phyloP scores from a whole-genome alignment of 2,888 invertebrate species.

The Eugnorisma glareosa region DNA sequence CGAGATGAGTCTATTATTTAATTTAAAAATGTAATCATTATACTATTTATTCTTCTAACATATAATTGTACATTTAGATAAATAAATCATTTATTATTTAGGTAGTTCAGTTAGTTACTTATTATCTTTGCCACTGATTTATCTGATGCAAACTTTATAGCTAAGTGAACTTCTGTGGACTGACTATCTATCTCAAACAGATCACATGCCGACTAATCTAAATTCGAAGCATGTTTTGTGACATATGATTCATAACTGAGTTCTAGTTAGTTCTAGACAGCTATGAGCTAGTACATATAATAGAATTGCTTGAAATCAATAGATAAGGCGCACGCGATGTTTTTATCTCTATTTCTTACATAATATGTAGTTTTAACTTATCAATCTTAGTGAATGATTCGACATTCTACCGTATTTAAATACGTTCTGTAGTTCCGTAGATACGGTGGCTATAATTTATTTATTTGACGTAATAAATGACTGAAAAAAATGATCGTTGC shows the following conservation, averaged over 20 bases:
- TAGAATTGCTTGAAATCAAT: not conserved
- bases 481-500: not conserved
- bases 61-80: no score
- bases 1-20: not conserved
- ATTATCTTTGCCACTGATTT: not conserved
- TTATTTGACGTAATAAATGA: not conserved
- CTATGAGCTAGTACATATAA: no score
- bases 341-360: not conserved
- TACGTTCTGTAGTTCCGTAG: not conserved
- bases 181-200: not conserved
- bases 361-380: not conserved
- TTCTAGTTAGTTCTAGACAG: not conserved
- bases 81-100: no score
- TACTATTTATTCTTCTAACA: no score
- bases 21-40: no score
- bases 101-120: not conserved
- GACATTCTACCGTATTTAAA: not conserved
- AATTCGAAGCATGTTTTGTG: conserved; percentile 4
- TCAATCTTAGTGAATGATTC: not conserved
- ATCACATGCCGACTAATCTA: not conserved
- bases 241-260: not conserved
- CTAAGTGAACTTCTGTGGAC: not conserved
- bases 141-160: not conserved
- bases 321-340: not conserved
- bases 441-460: not conserved